Evolutionary conservation across 2,888 invertebrate species (phyloP).

Genomic region (Dicycla oo): DNA sequence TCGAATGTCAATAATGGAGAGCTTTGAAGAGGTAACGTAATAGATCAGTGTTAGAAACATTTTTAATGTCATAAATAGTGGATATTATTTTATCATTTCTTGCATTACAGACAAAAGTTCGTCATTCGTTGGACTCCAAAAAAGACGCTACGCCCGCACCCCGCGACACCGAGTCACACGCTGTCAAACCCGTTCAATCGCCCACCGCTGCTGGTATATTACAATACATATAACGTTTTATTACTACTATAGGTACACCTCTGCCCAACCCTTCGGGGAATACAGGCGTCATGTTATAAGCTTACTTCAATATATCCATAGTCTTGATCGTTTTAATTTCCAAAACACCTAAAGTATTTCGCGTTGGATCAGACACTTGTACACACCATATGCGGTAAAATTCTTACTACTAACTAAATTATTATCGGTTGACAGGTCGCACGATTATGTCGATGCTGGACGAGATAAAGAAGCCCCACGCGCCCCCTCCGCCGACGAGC

Average conservation of each 20-base stretch:
- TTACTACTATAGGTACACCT: too few species aligned
- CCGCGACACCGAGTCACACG: conserved; percentile 70
- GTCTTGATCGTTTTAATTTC: background rate
- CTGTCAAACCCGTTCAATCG: conserved; percentile 78
- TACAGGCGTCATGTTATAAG: too few species aligned
- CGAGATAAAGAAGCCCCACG: conserved; percentile 81
- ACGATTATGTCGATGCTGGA: conserved; percentile 85
- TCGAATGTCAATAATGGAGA: conserved; percentile 85
- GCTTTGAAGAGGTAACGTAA: conserved; percentile 81
- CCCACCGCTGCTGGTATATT: conserved; percentile 85
- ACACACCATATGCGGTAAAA: background rate
- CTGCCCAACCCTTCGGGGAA: too few species aligned
- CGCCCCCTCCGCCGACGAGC: conserved; percentile 62
- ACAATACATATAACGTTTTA: background rate
- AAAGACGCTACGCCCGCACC: conserved; percentile 73
- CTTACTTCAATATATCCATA: background rate
- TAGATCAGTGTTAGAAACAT: background rate
- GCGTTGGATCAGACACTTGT: background rate
- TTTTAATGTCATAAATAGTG: background rate
- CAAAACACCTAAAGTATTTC: background rate
- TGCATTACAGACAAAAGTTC: conserved; percentile 78
- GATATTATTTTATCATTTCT: background rate
- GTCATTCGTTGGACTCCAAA: conserved; percentile 80
- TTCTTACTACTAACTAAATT: background rate
- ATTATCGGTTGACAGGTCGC: conserved; percentile 74